Conservation (phyloP, 2,888 invertebrate genomes). For the Dolomedes plantarius region DNA sequence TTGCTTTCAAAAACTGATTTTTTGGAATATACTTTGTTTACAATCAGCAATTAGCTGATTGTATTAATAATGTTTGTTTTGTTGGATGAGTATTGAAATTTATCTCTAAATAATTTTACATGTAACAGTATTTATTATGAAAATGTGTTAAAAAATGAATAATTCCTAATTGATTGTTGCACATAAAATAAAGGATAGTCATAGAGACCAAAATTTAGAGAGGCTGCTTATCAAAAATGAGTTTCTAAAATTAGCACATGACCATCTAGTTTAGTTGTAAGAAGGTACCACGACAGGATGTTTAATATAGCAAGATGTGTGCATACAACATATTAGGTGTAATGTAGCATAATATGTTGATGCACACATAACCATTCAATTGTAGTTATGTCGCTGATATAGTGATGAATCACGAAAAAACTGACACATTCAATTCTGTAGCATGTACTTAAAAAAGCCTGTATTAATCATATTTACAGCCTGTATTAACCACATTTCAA, state of each 20-base stretch:
- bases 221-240: neutral
- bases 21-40: no score
- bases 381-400: slow-evolving; percentile 6
- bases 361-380: neutral
- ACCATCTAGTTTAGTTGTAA: neutral
- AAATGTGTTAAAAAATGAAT: no score
- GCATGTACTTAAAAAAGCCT: neutral
- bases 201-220: slow-evolving; percentile 11
- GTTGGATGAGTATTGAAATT: no score
- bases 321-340: neutral
- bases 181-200: no score
- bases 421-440: slow-evolving; percentile 1
- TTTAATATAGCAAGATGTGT: neutral
- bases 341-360: neutral
- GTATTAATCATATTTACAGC: neutral
- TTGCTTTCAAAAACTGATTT: no score
- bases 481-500: neutral
- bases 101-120: no score
- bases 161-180: no score
- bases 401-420: slow-evolving; percentile 6
- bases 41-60: no score
- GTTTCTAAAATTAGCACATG: neutral
- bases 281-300: neutral
- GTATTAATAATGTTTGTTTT: no score
- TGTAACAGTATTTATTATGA: no score